A percentile compares a stretch with the other conserved stretches of the same genome.
These are phyloP conservation scores for Onychomys arenicola DNA, from an alignment of 2,797 vertebrate species.

Conservation along the genomic window DNA sequence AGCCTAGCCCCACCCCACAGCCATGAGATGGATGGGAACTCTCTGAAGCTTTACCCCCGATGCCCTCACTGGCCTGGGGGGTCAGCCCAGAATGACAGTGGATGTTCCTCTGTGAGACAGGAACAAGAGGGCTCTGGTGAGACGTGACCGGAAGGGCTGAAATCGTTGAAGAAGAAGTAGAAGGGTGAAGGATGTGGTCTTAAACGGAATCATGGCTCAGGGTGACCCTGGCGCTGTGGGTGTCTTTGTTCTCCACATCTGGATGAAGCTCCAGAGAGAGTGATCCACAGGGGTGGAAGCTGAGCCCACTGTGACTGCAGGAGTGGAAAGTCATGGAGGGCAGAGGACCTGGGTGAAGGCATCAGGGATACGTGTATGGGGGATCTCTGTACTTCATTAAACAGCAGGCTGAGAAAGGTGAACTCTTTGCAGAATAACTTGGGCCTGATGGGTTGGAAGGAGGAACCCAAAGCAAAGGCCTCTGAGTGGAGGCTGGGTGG, in stretches of 20 bases:
- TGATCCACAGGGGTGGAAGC: not conserved
- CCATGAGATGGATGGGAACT: not conserved
- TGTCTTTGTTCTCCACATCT: not conserved
- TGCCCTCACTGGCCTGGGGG: not conserved
- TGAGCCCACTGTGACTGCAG: not conserved
- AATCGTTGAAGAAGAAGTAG: not conserved
- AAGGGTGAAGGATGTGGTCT: too few species aligned
- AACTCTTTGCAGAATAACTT: not conserved
- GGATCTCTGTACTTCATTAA: constrained; percentile 62
- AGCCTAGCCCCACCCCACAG: not conserved
- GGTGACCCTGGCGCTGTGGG: rapidly evolving
- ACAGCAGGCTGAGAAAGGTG: not conserved
- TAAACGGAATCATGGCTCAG: not conserved
- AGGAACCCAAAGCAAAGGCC: not conserved
- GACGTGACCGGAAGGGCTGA: not conserved
- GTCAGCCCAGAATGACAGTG: not conserved
- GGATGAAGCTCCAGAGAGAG: not conserved
- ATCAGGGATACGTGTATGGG: rapidly evolving
- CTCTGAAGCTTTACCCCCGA: not conserved
- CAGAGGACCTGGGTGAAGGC: not conserved
- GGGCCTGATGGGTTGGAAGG: not conserved
- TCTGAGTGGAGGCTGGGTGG: not conserved
- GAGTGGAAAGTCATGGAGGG: not conserved
- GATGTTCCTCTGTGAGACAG: not conserved
- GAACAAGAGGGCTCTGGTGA: not conserved